Evolutionary conservation across 2,888 invertebrate genomes (phyloP), one percentile per base, ranked within the genome.

Genomic region (Aphrophora alni): DNA sequence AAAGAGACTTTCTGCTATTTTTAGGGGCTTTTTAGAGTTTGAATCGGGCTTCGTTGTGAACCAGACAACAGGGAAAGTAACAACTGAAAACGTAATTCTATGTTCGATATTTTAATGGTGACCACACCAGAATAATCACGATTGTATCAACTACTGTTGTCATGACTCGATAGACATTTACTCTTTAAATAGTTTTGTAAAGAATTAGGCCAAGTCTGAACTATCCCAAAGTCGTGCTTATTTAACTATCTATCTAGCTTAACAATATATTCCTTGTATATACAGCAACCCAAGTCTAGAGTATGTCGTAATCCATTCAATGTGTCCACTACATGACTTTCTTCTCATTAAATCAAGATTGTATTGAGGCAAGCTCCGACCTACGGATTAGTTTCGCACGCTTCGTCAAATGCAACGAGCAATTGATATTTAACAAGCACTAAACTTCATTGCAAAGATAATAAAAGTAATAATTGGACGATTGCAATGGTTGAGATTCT

Each of bases 291-390:
- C 33, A 33, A 33, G 33, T 5, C 33, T n/a, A n/a, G n/a, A 59
- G 59, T 33, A 33, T 59, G 59, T 59, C 59, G 59, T 59, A 59
- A 59, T 14, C 59, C 21, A 59, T 59, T 59, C 59, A 59, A 59
- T 21, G 59, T 59, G 59, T 59, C 59, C 59, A 59, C 59, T 14
- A 21, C 21, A n/a, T 21, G 59, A 59, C 59, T 59, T 59, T 59
- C 59, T 59, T 59, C 59, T 59, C 59, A 59, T 59, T 59, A 59
- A 59, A 59, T 59, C 59, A 59, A 59, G 21, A 21, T 59, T 59
- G 59, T 21, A 21, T 21, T 21, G 59, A 59, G 21, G 21, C 59
- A 59, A 14, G 59, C 59, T 59, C 59, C 21, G 59, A 21, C 0
- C 59, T 14, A 4, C 5, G 59, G 59, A 59, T 59, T 59, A 21